A percentile compares a stretch with the other conserved stretches of the same genome.
Evolutionary conservation across 2,888 invertebrate species (phyloP).

Genomic region (Dryadula phaetusa): DNA sequence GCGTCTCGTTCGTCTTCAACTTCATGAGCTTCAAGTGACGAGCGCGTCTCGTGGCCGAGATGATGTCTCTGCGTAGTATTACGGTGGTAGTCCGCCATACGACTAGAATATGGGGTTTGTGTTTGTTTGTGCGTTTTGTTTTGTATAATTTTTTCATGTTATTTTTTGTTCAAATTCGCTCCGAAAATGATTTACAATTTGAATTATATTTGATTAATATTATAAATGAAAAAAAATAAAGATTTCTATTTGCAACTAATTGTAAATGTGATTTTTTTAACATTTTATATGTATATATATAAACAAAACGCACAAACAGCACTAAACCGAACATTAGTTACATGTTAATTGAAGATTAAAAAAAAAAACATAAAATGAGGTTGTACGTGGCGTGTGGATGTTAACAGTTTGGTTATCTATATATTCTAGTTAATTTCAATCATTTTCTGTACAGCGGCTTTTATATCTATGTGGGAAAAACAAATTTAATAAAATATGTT

Average conservation of each 20-base stretch:
- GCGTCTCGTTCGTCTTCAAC: no score
- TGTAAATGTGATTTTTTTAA: no score
- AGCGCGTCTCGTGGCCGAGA: constrained; percentile 36
- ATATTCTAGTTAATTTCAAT: constrained; percentile 24
- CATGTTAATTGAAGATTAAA: constrained; percentile 53
- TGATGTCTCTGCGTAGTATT: constrained; percentile 43
- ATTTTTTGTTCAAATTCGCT: no score
- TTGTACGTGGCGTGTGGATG: constrained; percentile 59
- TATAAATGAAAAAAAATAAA: no score
- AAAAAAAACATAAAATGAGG: constrained; percentile 57
- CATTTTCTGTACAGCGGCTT: constrained; percentile 10
- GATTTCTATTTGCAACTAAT: no score
- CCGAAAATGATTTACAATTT: no score
- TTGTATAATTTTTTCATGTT: no score
- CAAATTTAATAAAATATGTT: not conserved
- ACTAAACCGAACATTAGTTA: constrained; percentile 51
- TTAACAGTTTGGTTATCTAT: constrained; percentile 17
- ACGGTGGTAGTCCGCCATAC: constrained; percentile 38
- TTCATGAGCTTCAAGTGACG: constrained; percentile 36
- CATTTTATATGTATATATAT: no score
- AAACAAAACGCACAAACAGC: constrained; percentile 39
- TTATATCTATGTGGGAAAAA: not conserved
- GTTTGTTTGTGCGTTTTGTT: constrained; percentile 35
- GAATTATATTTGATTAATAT: no score
- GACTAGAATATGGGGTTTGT: constrained; percentile 40